These are phyloP conservation scores for Ibidorhyncha struthersii DNA, from an alignment of 2,113 vertebrate species.

Conservation along the genomic window DNA sequence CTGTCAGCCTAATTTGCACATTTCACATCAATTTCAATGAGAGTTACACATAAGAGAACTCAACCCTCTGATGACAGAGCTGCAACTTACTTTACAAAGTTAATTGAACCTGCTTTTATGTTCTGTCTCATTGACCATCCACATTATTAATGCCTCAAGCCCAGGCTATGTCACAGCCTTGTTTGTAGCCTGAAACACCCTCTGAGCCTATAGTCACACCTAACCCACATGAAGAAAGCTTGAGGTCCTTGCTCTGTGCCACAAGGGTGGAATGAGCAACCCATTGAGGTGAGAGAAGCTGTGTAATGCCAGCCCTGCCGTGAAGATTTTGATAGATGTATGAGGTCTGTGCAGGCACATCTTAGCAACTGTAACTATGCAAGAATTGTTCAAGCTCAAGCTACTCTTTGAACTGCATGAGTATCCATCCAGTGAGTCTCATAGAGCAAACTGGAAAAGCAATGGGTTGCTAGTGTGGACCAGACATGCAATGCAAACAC, in stretches of 20 bases:
- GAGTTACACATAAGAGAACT: constrained; percentile 9
- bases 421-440: background rate
- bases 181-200: background rate
- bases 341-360: background rate
- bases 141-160: constrained; percentile 9
- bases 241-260: background rate
- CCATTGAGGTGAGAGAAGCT: background rate
- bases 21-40: constrained; percentile 1
- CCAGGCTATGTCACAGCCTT: background rate
- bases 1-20: constrained; percentile 7
- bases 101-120: constrained; percentile 32
- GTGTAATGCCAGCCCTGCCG: background rate
- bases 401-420: background rate
- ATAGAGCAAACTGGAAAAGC: background rate
- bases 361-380: background rate
- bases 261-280: background rate
- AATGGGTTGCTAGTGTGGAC: background rate
- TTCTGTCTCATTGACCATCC: background rate
- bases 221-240: background rate
- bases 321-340: background rate
- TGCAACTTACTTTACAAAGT: constrained; percentile 2
- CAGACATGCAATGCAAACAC: background rate
- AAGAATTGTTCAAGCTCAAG: background rate
- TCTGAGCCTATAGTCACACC: background rate
- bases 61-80: constrained; percentile 44